phyloP scores from a whole-genome alignment of 2,797 vertebrate genomes.

The Salmo trutta region DNA sequence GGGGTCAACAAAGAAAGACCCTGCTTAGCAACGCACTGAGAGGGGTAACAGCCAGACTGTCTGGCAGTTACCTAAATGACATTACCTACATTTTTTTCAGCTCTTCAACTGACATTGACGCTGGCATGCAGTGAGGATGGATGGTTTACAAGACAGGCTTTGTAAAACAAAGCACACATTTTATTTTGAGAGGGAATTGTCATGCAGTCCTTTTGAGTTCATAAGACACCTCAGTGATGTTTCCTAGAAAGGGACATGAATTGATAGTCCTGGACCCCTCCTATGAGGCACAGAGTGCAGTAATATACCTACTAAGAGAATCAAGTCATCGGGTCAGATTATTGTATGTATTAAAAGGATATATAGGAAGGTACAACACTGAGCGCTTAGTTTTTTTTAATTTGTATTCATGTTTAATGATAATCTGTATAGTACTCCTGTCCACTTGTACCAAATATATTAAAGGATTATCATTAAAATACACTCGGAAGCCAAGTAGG shows the following conservation, averaged over 20 bases:
- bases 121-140: background rate
- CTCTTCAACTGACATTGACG: background rate
- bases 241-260: background rate
- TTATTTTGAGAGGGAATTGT: background rate
- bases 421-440: conserved; percentile 39
- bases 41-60: no score
- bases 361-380: background rate
- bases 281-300: background rate
- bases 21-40: no score
- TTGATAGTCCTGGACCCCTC: background rate
- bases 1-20: background rate
- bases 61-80: no score
- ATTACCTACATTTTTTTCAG: no score
- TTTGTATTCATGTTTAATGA: background rate
- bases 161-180: background rate
- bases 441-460: background rate
- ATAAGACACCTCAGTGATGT: background rate
- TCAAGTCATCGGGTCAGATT: background rate
- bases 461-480: background rate
- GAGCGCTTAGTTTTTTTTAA: background rate
- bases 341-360: conserved; percentile 1
- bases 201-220: background rate
- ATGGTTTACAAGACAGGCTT: background rate
- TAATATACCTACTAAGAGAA: background rate
- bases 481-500: no score